Conservation (phyloP, 2,113 vertebrate genomes). For the Prietella phreatophila region DNA sequence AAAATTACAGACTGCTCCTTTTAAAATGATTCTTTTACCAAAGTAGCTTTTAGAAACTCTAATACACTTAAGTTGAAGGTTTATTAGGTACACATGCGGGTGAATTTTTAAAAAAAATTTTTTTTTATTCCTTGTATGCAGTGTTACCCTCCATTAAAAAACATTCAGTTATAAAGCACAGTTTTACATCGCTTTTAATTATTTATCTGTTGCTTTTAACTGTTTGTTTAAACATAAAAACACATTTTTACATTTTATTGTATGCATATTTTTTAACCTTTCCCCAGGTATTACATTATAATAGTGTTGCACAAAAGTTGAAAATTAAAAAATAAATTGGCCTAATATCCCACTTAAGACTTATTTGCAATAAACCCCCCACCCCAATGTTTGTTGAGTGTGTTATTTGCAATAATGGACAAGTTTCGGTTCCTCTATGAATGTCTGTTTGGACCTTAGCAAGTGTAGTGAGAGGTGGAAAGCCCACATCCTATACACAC, state of each 20-base stretch:
- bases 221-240: neutral
- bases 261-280: neutral
- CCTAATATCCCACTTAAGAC: neutral
- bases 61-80: neutral
- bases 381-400: neutral
- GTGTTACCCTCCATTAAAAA: neutral
- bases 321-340: neutral
- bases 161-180: too few relatives aligned
- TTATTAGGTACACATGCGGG: neutral
- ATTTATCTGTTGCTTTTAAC: neutral
- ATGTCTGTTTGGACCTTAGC: constrained; percentile 46
- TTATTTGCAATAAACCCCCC: neutral
- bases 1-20: neutral
- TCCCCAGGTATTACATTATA: neutral
- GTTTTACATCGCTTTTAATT: too few relatives aligned
- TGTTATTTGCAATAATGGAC: constrained; percentile 39
- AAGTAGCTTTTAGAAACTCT: neutral
- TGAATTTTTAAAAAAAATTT: too few relatives aligned
- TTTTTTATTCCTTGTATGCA: neutral
- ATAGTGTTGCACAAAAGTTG: neutral
- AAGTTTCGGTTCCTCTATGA: constrained; percentile 70
- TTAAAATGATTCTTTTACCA: neutral
- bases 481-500: constrained; percentile 32
- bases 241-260: neutral
- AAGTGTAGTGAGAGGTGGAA: constrained; percentile 46